Base-by-base conservation (phyloP, 2,113 vertebrate genomes). In the Charadrius vociferus region DNA sequence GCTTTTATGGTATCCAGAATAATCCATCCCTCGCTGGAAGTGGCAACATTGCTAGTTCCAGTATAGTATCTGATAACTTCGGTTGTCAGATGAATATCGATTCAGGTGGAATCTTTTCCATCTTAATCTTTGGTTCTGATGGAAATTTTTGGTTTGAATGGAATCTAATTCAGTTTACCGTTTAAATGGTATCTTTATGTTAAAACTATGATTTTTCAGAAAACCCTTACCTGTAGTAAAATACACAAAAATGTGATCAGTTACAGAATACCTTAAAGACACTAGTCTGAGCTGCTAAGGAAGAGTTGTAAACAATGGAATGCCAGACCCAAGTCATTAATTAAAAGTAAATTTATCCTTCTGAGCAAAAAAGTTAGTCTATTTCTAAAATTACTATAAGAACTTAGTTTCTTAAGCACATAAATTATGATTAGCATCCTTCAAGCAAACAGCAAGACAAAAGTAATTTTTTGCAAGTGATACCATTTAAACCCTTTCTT, bases 391-490 rank as follows among this genome's bases (percentile, higher is more conserved):
- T 27, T 53, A 20, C 10, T 62, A 17, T 39, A 50, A 59, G 77
- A 91, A 30, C 7, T 4, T 58, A 26, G 6, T 56, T 85, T 85
- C 74, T 65, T 85, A 73, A 78, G 21, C 5, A 65, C 23, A 49
- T 24, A 74, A 83, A 68, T 2, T 0, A 23, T 67, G 9, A 75
- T 71, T 63, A 36, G 9, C 0, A 0, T 43, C 16, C 63, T 39
- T 91, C 13, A 80, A 68, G 34, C 1, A 83, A 50, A 73, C 6
- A 53, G 3, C 26, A 92, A 88, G 24, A 36, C 22, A 45, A 55
- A 73, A 73, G 8, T 18, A 47, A 6, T 2, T 81, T 82, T 79
- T 80, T 80, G 17, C 8, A 47, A 55, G 22, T 24, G 0, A 7
- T 36, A 45, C n/a, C 4, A 62, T 77, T 82, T 66, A 62, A 92